A percentile compares a stretch with the other conserved stretches of the same genome.
Conservation (phyloP, 2,888 invertebrate species). For the Ochropacha duplaris region DNA sequence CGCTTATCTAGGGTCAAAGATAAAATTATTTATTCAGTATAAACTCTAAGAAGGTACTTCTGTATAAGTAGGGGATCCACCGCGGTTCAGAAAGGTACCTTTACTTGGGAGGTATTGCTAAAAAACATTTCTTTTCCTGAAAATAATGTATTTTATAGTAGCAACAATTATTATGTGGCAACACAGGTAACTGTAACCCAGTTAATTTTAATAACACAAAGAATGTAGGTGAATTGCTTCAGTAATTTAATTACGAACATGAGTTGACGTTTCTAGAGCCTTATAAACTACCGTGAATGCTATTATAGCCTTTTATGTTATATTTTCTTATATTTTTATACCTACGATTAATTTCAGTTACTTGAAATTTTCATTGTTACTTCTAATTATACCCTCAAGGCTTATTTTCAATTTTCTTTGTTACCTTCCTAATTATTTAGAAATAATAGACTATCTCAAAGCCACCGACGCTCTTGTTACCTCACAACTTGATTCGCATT, state of each 20-base stretch:
- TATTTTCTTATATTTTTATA: background rate
- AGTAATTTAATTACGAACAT: conserved; percentile 25
- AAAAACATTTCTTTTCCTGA: background rate
- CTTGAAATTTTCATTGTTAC: background rate
- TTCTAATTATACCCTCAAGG: background rate
- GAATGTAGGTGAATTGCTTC: conserved; percentile 18
- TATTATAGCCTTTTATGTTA: conserved; percentile 13
- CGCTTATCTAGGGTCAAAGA: background rate
- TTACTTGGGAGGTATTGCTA: background rate
- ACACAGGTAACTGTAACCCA: background rate
- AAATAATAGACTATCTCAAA: background rate
- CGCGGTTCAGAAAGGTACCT: background rate
- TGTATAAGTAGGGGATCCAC: background rate
- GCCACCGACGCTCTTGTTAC: background rate
- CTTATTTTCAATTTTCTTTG: background rate
- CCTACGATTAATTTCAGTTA: background rate
- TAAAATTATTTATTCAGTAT: background rate
- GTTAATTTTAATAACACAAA: background rate
- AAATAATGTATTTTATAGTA: background rate
- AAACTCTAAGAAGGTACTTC: background rate
- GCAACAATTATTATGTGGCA: background rate
- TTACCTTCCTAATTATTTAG: background rate
- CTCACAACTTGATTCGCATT: no score
- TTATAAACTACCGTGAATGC: conserved; percentile 16
- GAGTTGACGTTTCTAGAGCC: conserved; percentile 16